These are phyloP conservation scores for Himalopsyche tibetana DNA, from an alignment of 2,888 invertebrate species.

Conservation along the genomic window DNA sequence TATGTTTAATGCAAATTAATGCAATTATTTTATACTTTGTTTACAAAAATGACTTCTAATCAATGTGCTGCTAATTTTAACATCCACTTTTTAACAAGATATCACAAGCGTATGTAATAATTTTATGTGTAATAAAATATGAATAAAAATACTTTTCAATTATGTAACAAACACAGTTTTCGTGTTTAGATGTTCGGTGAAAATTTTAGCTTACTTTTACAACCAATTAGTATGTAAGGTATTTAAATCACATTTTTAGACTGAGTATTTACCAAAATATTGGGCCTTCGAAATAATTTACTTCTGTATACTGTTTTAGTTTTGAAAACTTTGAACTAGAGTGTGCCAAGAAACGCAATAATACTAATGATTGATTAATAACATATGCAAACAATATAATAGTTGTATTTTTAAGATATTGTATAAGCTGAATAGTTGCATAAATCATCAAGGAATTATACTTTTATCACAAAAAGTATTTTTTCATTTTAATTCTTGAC, in stretches of 20 bases:
- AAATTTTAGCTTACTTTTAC: background rate
- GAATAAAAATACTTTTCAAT: constrained; percentile 44
- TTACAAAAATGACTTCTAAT: constrained; percentile 72
- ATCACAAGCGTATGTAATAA: constrained; percentile 63
- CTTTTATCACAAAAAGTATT: too few species aligned
- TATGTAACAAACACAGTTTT: constrained; percentile 38
- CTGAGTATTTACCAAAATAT: constrained; percentile 27
- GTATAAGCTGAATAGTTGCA: too few species aligned
- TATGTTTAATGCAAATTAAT: constrained; percentile 59
- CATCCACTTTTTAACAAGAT: constrained; percentile 64
- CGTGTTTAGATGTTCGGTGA: constrained; percentile 26
- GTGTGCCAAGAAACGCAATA: constrained; percentile 5
- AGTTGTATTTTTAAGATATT: too few species aligned
- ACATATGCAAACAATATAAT: too few species aligned
- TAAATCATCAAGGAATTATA: too few species aligned
- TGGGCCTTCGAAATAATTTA: background rate
- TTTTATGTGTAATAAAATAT: constrained; percentile 37
- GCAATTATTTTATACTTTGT: constrained; percentile 66
- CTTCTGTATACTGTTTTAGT: background rate
- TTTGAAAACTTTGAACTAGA: background rate
- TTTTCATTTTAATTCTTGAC: background rate
- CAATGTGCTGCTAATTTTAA: constrained; percentile 67
- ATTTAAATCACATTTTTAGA: constrained; percentile 31
- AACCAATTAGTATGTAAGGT: background rate
- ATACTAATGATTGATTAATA: background rate